A percentile compares a stretch with the other conserved stretches of the same genome.
Evolutionary conservation across 2,113 vertebrate species (phyloP).

Genomic region (Sorex fumeus): DNA sequence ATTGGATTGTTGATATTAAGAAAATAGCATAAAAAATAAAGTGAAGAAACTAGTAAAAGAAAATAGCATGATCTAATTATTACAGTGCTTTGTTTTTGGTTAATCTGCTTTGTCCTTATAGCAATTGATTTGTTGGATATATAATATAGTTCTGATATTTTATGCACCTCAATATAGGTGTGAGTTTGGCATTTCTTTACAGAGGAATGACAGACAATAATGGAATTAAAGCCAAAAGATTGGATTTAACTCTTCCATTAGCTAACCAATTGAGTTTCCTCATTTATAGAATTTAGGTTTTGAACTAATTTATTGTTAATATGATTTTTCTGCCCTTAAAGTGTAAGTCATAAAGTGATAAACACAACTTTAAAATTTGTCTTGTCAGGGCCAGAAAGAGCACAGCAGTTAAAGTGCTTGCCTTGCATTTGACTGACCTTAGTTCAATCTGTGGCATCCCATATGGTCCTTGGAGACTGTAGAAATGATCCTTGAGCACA

Average conservation of each 20-base stretch:
- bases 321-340: slow-evolving; percentile 40
- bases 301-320: slow-evolving; percentile 22
- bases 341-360: background rate
- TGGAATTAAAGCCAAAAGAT: background rate
- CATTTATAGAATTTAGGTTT: slow-evolving; percentile 1
- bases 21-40: background rate
- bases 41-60: background rate
- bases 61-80: background rate
- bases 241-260: background rate
- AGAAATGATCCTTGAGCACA: too few species aligned
- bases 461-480: too few species aligned
- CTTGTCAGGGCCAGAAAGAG: too few species aligned
- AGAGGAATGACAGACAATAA: background rate
- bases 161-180: background rate
- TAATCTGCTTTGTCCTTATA: background rate
- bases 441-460: too few species aligned
- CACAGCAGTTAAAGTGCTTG: too few species aligned
- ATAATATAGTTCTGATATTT: slow-evolving; percentile 41
- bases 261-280: background rate
- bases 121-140: background rate
- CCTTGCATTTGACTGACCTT: too few species aligned
- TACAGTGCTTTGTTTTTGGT: background rate
- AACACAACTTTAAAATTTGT: too few species aligned
- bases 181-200: slow-evolving; percentile 25
- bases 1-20: background rate